A percentile compares a stretch with the other conserved stretches of the same genome.
Conservation (phyloP, 2,888 invertebrate genomes). For the Osmoderma eremita region DNA sequence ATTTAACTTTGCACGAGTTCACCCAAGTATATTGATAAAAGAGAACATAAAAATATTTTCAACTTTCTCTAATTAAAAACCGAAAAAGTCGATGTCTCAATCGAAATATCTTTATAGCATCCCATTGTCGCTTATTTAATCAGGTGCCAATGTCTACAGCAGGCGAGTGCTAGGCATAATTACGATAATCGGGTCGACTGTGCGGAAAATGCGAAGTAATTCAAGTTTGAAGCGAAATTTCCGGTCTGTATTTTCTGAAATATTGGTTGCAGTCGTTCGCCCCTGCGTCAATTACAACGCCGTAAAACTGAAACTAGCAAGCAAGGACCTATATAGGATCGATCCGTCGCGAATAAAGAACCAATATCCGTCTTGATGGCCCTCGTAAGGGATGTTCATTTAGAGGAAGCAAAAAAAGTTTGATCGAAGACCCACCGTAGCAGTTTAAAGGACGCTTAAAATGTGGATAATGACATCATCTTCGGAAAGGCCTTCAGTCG, state of each 20-base stretch:
- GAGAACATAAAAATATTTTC: too few species aligned
- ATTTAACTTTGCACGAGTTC: too few species aligned
- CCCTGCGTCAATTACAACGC: slow-evolving; percentile 47
- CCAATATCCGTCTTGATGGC: slow-evolving; percentile 47
- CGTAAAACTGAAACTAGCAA: slow-evolving; percentile 49
- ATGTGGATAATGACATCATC: slow-evolving; percentile 29
- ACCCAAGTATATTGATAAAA: too few species aligned
- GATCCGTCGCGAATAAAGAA: slow-evolving; percentile 47
- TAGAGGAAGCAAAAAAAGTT: slow-evolving; percentile 29
- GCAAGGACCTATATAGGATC: slow-evolving; percentile 44
- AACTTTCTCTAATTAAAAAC: too few species aligned
- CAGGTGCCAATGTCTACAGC: not conserved
- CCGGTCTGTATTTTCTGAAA: slow-evolving; percentile 49
- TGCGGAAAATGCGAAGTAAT: slow-evolving; percentile 49
- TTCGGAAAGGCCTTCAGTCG: slow-evolving; percentile 4
- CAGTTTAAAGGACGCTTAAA: slow-evolving; percentile 32
- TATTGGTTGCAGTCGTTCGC: slow-evolving; percentile 49
- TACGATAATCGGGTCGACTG: slow-evolving; percentile 47
- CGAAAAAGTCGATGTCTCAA: too few species aligned
- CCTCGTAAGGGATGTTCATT: slow-evolving; percentile 35
- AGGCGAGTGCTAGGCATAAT: slow-evolving; percentile 35
- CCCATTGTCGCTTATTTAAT: slow-evolving; percentile 8
- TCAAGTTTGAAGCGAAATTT: slow-evolving; percentile 51
- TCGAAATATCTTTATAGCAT: not conserved
- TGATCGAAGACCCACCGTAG: slow-evolving; percentile 30